Conservation (phyloP, 2,797 vertebrate genomes). For the Accipiter superciliosus region DNA sequence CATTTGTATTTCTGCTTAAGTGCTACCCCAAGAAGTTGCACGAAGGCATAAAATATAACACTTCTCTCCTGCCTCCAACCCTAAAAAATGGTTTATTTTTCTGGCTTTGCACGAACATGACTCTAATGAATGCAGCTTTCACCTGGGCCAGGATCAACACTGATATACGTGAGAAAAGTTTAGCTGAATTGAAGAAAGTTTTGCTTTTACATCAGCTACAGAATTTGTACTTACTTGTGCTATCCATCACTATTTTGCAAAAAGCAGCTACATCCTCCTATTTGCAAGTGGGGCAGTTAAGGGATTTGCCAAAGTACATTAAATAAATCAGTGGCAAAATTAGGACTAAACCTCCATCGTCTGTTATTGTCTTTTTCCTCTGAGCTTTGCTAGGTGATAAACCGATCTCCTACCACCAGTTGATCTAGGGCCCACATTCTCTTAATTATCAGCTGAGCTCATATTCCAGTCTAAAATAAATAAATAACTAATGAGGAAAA, state of each 20-base stretch:
- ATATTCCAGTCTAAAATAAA: slow-evolving; percentile 42
- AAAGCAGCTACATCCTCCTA: not conserved
- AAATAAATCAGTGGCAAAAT: not conserved
- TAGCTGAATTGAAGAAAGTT: not conserved
- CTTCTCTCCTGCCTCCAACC: not conserved
- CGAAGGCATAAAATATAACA: not conserved
- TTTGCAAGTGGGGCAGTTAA: not conserved
- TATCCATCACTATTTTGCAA: not conserved
- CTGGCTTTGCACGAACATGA: not conserved
- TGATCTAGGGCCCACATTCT: not conserved
- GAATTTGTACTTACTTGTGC: not conserved
- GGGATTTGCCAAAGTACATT: not conserved
- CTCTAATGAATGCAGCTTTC: not conserved
- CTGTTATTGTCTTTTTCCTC: not conserved
- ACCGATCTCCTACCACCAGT: not conserved
- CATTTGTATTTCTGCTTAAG: not conserved
- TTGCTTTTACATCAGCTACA: not conserved
- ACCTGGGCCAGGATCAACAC: not conserved
- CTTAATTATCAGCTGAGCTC: slow-evolving; percentile 8
- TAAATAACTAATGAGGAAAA: slow-evolving; percentile 32
- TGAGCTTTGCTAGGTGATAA: not conserved
- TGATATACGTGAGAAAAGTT: not conserved
- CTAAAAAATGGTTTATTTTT: not conserved
- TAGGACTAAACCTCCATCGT: not conserved
- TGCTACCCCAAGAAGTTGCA: not conserved